These are phyloP conservation scores for Crax fasciolata DNA, from an alignment of 2,797 vertebrate species.

Conservation along the genomic window DNA sequence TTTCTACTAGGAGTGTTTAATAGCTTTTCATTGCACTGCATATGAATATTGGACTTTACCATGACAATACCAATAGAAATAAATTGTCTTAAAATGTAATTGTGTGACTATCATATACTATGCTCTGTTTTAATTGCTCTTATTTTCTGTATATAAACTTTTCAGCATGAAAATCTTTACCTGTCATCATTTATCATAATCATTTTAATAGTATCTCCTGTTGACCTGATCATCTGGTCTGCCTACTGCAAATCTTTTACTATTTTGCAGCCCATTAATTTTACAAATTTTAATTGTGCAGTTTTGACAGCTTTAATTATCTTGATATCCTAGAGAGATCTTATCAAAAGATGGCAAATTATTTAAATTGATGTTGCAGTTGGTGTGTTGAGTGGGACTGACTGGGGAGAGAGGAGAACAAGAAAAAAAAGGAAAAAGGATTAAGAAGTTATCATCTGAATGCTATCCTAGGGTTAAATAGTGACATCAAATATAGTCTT, in stretches of 20 bases:
- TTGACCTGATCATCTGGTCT: slow-evolving; percentile 88
- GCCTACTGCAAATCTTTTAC: slow-evolving; percentile 84
- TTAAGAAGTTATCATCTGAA: background rate
- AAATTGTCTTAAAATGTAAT: background rate
- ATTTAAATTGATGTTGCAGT: slow-evolving; percentile 73
- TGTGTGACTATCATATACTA: background rate
- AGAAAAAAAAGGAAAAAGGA: background rate
- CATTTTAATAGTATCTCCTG: slow-evolving; percentile 86
- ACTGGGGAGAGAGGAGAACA: background rate
- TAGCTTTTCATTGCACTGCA: background rate
- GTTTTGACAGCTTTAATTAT: slow-evolving; percentile 90
- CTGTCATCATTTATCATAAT: slow-evolving; percentile 89
- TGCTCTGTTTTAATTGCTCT: slow-evolving; percentile 10
- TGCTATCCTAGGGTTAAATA: background rate
- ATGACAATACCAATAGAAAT: background rate
- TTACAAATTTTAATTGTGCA: slow-evolving; percentile 88
- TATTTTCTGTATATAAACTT: slow-evolving; percentile 84
- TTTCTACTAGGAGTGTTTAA: background rate
- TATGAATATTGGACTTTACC: background rate
- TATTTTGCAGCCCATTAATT: slow-evolving; percentile 90
- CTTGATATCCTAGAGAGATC: slow-evolving; percentile 54
- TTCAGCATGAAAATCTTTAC: slow-evolving; percentile 76
- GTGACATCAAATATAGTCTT: background rate
- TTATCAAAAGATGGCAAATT: slow-evolving; percentile 69
- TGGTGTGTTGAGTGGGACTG: background rate